A percentile compares a stretch with the other conserved stretches of the same genome.
Evolutionary conservation across 2,888 invertebrate genomes (phyloP).

Genomic region (Leistus spinibarbis): DNA sequence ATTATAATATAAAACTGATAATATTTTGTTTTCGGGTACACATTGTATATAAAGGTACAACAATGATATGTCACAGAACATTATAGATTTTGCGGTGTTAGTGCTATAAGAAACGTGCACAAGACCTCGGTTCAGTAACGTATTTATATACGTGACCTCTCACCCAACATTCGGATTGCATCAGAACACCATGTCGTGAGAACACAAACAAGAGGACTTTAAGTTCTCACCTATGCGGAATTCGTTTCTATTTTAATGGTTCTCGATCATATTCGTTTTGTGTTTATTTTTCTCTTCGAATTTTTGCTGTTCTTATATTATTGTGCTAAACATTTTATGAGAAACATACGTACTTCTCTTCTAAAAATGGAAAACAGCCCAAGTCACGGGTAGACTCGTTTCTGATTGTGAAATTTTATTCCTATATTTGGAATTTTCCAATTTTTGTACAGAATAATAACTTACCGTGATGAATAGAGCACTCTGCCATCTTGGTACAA

Average conservation of each 20-base stretch:
- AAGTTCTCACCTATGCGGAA: not conserved
- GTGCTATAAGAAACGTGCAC: not conserved
- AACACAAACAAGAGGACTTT: not conserved
- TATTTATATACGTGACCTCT: not conserved
- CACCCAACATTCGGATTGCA: not conserved
- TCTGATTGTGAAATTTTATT: too few species aligned
- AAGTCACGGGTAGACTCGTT: too few species aligned
- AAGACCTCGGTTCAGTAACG: not conserved
- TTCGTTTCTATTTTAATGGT: not conserved
- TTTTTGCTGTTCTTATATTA: not conserved
- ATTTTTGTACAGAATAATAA: not conserved
- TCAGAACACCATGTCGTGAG: too few species aligned
- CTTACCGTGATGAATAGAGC: slow-evolving; percentile 75
- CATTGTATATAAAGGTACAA: not conserved
- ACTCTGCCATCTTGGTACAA: slow-evolving; percentile 76
- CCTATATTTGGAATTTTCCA: not conserved
- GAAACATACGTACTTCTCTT: not conserved
- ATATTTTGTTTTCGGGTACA: too few species aligned
- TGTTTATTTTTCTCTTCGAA: not conserved
- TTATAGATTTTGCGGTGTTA: not conserved
- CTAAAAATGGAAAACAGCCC: too few species aligned
- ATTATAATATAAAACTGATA: too few species aligned
- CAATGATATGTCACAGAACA: not conserved
- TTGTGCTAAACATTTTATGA: not conserved
- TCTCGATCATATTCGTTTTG: not conserved